A percentile compares a stretch with the other conserved stretches of the same genome.
Conservation (phyloP, 2,888 invertebrate genomes). For the Drosophila longiperda region DNA sequence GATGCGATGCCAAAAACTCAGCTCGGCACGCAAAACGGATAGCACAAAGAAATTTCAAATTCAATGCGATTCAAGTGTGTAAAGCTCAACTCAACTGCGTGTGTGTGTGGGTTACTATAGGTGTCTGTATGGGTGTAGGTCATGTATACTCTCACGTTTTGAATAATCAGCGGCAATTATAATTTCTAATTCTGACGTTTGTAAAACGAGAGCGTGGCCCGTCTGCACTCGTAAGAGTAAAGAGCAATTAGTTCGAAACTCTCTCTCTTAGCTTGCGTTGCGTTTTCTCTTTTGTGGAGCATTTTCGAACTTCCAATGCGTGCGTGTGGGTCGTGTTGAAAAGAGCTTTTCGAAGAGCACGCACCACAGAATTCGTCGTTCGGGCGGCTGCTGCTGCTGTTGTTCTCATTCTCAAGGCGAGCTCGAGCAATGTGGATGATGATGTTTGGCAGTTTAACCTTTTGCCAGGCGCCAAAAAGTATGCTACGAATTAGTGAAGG, state of each 20-base stretch:
- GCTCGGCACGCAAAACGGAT: slow-evolving; percentile 25
- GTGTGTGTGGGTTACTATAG: slow-evolving; percentile 2
- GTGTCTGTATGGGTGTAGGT: slow-evolving; percentile 63
- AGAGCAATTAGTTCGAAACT: slow-evolving; percentile 45
- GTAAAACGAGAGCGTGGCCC: slow-evolving; percentile 43
- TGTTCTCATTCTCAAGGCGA: slow-evolving; percentile 26
- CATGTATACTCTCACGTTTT: slow-evolving; percentile 63
- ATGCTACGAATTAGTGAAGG: slow-evolving; percentile 65
- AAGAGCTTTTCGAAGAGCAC: slow-evolving; percentile 35
- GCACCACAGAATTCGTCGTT: slow-evolving; percentile 21
- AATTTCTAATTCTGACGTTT: slow-evolving; percentile 79
- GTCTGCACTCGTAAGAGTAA: slow-evolving; percentile 3
- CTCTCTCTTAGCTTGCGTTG: slow-evolving; percentile 44
- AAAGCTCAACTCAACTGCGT: neutral
- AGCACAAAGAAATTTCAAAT: slow-evolving; percentile 57
- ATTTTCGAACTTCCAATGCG: slow-evolving; percentile 57
- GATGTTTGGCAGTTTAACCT: slow-evolving; percentile 75
- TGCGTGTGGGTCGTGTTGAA: slow-evolving; percentile 14
- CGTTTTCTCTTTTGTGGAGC: slow-evolving; percentile 17
- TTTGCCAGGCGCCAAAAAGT: slow-evolving; percentile 61
- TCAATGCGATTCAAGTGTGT: slow-evolving; percentile 67
- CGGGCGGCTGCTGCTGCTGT: slow-evolving; percentile 9
- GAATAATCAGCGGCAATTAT: slow-evolving; percentile 79
- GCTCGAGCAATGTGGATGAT: slow-evolving; percentile 45
- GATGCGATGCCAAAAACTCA: slow-evolving; percentile 43